These are phyloP conservation scores for Neofelis nebulosa DNA, from an alignment of 2,113 vertebrate species.

Conservation along the genomic window DNA sequence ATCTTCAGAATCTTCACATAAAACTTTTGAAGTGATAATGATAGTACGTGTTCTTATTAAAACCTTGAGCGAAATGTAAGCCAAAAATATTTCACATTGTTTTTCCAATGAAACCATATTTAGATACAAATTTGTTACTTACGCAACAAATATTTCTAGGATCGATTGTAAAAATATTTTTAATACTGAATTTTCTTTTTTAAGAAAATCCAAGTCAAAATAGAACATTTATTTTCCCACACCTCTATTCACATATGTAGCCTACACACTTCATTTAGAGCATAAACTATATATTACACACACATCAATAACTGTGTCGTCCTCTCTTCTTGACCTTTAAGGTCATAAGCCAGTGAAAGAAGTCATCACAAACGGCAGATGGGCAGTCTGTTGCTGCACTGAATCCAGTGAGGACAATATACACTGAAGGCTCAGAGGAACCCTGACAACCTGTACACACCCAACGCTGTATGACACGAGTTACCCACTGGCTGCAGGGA, in stretches of 20 bases:
- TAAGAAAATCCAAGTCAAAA: neutral
- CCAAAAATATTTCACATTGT: neutral
- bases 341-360: too few species aligned
- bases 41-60: neutral
- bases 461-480: rapidly evolving
- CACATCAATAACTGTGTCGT: too few species aligned
- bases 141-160: neutral
- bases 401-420: rapidly evolving
- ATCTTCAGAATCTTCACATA: neutral
- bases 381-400: rapidly evolving
- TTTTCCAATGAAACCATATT: neutral
- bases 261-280: neutral
- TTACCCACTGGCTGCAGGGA: too few species aligned
- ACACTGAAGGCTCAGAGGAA: too few species aligned
- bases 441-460: rapidly evolving
- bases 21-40: neutral
- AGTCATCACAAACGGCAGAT: neutral
- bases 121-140: neutral
- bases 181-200: neutral
- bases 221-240: neutral
- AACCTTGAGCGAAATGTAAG: neutral
- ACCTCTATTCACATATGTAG: neutral
- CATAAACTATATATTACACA: neutral
- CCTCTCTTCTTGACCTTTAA: neutral
- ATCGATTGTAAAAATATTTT: neutral